Evolutionary conservation across 2,888 invertebrate genomes (phyloP), one percentile per base, ranked within the genome.

Genomic region (Thumatha senex): DNA sequence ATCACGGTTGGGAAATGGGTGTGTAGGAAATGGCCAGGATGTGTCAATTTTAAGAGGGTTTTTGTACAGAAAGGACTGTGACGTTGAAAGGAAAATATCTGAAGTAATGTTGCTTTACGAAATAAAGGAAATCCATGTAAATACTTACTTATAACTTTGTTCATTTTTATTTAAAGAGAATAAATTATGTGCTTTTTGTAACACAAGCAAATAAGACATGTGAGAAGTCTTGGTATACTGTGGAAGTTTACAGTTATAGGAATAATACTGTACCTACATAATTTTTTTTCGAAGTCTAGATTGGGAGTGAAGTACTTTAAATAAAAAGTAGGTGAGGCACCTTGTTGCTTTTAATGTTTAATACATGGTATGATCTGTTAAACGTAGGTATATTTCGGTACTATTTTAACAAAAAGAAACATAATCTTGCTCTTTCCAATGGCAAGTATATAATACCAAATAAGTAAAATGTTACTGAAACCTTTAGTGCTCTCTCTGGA

Each of bases 41-140:
- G 57, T 54, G 50, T 66, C 59, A 52, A 66, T 66, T 64, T 63
- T 63, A 54, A 47, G 40, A 50, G 48, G 46, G 42, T 50, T 56
- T 62, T 56, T 62, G 18, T 59, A 47, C 43, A 40, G 18, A 31
- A 18, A 34, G 18, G 5, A 42, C 42, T 38, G 38, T 18, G 18
- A 33, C n/a, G 31, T 46, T 40, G 13, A 34, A 30, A 38, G 33
- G 5, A 8, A 12, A 43, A 24, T 24, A 18, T 34, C n/a, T 34
- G 3, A n/a, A 8, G 1, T 33, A 2, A 12, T 18, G 33, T 9
- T 7, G 8, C 0, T 42, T 11, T 7, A 5, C 18, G 18, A 24
- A 24, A 15, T 10, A 33, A 31, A 11, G 13, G 10, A 36, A 10
- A 13, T 36, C 14, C 1, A 10, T 15, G 13, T 13, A 11, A 13